These are phyloP conservation scores for Cliona cf. orientalis DNA, from an alignment of 37 sponge, comb jelly and placozoan species.

Conservation along the genomic window DNA sequence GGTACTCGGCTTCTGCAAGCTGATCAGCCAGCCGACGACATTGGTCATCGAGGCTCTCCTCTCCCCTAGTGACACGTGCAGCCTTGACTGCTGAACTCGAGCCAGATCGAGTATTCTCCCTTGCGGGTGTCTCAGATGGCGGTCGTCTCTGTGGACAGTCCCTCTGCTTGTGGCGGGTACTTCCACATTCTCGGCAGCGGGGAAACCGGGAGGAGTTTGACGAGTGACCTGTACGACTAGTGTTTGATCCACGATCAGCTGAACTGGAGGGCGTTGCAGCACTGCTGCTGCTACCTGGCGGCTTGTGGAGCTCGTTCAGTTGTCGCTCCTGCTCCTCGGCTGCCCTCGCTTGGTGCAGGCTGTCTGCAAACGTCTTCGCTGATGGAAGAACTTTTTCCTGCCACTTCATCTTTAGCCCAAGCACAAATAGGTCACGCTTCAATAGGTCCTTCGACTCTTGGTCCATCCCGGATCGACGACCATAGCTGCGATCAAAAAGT, in stretches of 20 bases:
- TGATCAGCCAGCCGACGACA: slow-evolving; percentile 22
- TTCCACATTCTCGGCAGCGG: too few species aligned
- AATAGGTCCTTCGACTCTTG: background rate
- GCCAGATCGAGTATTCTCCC: too few species aligned
- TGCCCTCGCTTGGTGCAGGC: slow-evolving; percentile 31
- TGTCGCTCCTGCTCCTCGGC: slow-evolving; percentile 43
- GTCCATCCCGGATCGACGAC: slow-evolving; percentile 25
- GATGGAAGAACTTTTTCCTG: slow-evolving; percentile 40
- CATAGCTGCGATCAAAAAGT: slow-evolving; percentile 46
- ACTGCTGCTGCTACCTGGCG: background rate
- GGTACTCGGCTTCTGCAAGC: slow-evolving; percentile 25
- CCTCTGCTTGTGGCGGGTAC: background rate
- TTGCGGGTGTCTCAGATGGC: too few species aligned
- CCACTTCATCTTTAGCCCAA: slow-evolving; percentile 38
- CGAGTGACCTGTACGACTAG: too few species aligned
- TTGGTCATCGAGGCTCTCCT: background rate
- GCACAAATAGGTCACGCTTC: slow-evolving; percentile 39
- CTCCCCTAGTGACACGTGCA: background rate
- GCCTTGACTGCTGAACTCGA: slow-evolving; percentile 12
- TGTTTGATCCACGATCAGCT: too few species aligned
- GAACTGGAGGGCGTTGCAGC: too few species aligned
- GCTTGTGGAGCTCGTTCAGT: slow-evolving; percentile 6
- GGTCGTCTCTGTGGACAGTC: background rate
- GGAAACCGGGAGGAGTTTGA: too few species aligned
- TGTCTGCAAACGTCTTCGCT: slow-evolving; percentile 26